Percentiles rank a stretch among this genome's conserved stretches.
Evolutionary conservation across 1,140 invertebrate genomes (phyloP).

Genomic region (Anoplolepis gracilipes): DNA sequence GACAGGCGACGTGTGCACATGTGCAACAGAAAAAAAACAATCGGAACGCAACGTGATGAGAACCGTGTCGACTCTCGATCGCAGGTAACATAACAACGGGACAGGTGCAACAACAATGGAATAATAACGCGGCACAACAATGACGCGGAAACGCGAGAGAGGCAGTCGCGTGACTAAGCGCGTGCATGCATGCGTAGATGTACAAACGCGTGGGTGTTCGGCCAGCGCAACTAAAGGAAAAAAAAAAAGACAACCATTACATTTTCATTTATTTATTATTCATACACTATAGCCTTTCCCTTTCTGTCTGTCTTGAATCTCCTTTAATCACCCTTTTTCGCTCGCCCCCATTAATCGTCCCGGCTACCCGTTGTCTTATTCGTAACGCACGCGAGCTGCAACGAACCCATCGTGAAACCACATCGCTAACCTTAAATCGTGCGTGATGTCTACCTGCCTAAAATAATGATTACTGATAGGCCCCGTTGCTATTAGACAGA

Average conservation of each 20-base stretch:
- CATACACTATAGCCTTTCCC: slow-evolving; percentile 1
- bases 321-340: background rate
- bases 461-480: slow-evolving; percentile 54
- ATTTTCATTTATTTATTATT: slow-evolving; percentile 65
- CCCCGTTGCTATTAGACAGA: slow-evolving; percentile 28
- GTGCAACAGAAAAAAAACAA: slow-evolving; percentile 24
- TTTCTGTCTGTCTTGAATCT: background rate
- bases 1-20: background rate
- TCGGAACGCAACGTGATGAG: slow-evolving; percentile 26
- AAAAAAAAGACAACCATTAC: slow-evolving; percentile 21
- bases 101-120: slow-evolving; percentile 17
- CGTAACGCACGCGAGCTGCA: slow-evolving; percentile 27
- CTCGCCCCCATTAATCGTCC: background rate
- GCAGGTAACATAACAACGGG: slow-evolving; percentile 26
- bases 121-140: slow-evolving; percentile 48
- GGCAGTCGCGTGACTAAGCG: slow-evolving; percentile 18
- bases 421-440: slow-evolving; percentile 6
- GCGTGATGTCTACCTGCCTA: slow-evolving; percentile 38
- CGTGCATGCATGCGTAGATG: background rate
- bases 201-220: slow-evolving; percentile 16
- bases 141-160: background rate
- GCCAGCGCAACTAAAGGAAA: background rate
- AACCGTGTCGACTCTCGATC: slow-evolving; percentile 36
- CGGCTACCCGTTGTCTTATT: slow-evolving; percentile 37
- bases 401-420: background rate